phyloP scores from a whole-genome alignment of 2,113 vertebrate species.

The Chiloscyllium plagiosum region DNA sequence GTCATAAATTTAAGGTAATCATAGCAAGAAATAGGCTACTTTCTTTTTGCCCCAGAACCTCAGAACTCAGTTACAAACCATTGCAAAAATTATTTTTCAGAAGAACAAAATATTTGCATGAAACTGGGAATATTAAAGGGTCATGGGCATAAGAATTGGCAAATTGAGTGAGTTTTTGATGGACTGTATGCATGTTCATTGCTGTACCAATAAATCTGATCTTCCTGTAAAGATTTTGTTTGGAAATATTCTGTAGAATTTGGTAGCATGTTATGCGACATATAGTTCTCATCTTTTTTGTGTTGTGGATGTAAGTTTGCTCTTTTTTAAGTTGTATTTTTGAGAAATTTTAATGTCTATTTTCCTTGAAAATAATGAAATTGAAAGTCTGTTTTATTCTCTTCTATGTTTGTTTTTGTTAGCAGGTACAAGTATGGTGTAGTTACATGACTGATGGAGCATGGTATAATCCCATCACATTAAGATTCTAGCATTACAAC shows the following conservation, averaged over 20 bases:
- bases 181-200: background rate
- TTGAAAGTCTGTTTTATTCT: background rate
- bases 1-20: background rate
- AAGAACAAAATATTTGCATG: background rate
- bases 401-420: background rate
- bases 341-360: background rate
- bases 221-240: background rate
- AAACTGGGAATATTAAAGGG: background rate
- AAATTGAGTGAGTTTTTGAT: background rate
- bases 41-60: too few relatives aligned
- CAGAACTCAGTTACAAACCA: background rate
- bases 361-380: background rate
- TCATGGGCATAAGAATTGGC: background rate
- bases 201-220: background rate
- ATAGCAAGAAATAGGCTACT: background rate
- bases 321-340: background rate
- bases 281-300: background rate
- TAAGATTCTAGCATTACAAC: background rate
- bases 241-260: background rate
- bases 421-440: background rate
- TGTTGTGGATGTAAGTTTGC: too few relatives aligned
- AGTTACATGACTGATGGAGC: background rate
- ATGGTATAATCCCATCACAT: background rate
- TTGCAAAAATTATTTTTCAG: background rate
- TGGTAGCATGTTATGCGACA: background rate